phyloP scores from a whole-genome alignment of 1,140 invertebrate species.

The Acromyrmex charruanus region DNA sequence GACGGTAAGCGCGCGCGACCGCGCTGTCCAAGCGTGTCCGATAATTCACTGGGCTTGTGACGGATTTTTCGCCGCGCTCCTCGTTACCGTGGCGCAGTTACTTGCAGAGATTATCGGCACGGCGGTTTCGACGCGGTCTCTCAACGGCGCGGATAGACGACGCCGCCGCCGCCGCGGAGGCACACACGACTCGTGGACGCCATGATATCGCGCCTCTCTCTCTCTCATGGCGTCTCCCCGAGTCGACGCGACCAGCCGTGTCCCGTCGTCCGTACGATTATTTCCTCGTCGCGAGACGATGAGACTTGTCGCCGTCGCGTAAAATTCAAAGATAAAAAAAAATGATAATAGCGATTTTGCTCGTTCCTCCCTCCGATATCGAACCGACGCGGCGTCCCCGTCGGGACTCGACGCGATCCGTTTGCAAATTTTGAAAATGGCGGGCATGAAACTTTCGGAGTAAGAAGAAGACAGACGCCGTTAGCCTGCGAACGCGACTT shows the following conservation, averaged over 20 bases:
- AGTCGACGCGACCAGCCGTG: background rate
- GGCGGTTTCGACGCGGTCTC: background rate
- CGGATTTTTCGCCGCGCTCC: constrained; percentile 4
- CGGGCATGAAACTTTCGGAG: constrained; percentile 73
- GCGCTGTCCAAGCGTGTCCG: background rate
- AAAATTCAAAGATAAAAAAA: background rate
- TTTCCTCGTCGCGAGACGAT: background rate
- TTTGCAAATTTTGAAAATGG: constrained; percentile 75
- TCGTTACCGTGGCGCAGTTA: background rate
- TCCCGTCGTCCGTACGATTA: background rate
- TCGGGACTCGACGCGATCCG: background rate
- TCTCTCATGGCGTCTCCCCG: constrained; percentile 32
- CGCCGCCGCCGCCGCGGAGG: constrained; percentile 1
- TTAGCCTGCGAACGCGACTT: background rate
- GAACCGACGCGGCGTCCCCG: constrained; percentile 7
- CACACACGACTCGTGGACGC: constrained; percentile 29
- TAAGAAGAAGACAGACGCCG: constrained; percentile 19
- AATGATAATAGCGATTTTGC: background rate
- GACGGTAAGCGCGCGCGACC: constrained; percentile 29
- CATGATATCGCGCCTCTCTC: constrained; percentile 53
- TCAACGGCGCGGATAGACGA: background rate
- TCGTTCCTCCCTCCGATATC: background rate
- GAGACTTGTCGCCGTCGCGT: background rate
- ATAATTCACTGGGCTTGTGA: background rate
- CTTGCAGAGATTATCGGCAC: constrained; percentile 48